Evolutionary conservation across 1,140 invertebrate species (phyloP), one percentile per base, ranked within the genome.

Genomic region (Asobara japonica): DNA sequence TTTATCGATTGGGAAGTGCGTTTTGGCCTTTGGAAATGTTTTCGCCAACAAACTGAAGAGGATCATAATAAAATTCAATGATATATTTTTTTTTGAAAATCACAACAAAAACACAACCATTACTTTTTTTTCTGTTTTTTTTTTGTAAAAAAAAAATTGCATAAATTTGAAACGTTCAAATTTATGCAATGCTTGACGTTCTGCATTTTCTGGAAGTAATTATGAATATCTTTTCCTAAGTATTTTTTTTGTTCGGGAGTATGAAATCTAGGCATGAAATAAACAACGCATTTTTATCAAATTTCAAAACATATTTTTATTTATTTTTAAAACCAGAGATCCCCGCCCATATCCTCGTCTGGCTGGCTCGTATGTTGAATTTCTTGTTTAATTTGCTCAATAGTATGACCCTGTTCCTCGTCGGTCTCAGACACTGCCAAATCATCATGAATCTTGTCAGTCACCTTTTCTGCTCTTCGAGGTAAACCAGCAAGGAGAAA

Each of bases 341-440:
- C 88, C 3, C 86, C 88, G 11, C 82, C 86, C 45, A 87, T 82
- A 20, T 89, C 88, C 48, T 89, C 88, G 25, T 89, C 87, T 1
- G 82, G 80, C 71, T 83, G 76, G 13, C 76, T 61, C 67, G 75
- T 70, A n/a, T 78, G 78, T 29, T 72, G 75, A 31, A 66, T 71
- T 73, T 78, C 76, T 41, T 78, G 74, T 64, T 82, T 80, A 16
- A 65, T 65, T 72, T 81, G 80, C 3, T 77, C 71, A 3, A 67
- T 65, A 41, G 74, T 71, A 38, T 80, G 83, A 76, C 87, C 80
- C 60, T 86, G 83, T 74, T 94, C 92, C 51, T 93, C 92, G n/a
- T 94, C 93, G 51, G 93, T 94, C 72, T 95, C 94, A 11, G 93
- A 94, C 27, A 95, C 92, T 61, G 92, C 92, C 38, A 95, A 87